phyloP scores from a whole-genome alignment of 1,140 invertebrate genomes.

The Micrasema minimum region DNA sequence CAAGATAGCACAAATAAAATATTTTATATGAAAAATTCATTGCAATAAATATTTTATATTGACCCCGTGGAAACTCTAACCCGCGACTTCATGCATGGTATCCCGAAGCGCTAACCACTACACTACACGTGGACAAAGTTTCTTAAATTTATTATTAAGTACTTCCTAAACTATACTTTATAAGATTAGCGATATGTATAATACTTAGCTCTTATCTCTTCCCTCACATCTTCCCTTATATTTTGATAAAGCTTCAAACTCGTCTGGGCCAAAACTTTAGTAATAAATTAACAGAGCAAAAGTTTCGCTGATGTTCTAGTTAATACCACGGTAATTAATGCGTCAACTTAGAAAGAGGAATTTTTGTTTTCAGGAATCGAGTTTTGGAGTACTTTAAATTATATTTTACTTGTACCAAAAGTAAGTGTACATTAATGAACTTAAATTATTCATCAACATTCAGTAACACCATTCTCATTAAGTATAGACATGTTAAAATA shows the following conservation, averaged over 20 bases:
- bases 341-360: constrained; percentile 3
- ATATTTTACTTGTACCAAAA: no score
- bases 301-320: not conserved
- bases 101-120: not conserved
- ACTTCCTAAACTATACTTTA: not conserved
- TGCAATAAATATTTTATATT: no score
- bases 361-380: not conserved
- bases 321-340: constrained; percentile 6
- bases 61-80: no score
- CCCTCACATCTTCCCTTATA: constrained; percentile 5
- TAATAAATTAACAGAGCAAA: constrained; percentile 20
- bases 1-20: no score
- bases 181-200: not conserved
- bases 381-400: not conserved
- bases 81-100: not conserved
- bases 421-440: no score
- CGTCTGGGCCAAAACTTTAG: constrained; percentile 19
- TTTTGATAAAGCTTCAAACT: constrained; percentile 18
- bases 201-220: not conserved
- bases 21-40: no score
- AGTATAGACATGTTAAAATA: not conserved
- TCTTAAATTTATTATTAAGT: not conserved
- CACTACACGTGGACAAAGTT: not conserved
- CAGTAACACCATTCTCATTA: not conserved
- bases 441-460: not conserved